Evolutionary conservation across 2,113 vertebrate genomes (phyloP).

Genomic region (Eonycteris spelaea): DNA sequence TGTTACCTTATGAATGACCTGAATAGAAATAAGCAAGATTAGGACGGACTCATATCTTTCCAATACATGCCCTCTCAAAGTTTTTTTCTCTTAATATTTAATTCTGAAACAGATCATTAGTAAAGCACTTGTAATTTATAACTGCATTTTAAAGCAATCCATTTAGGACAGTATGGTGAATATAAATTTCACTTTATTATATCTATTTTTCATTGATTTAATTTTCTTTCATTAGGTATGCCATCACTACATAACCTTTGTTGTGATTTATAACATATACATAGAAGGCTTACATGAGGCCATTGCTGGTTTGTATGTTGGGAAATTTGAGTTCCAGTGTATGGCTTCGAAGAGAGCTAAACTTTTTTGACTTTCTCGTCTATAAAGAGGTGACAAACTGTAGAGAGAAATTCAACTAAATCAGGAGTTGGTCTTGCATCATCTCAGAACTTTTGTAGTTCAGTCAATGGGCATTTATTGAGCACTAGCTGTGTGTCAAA

Average conservation of each 20-base stretch:
- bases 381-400: neutral
- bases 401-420: neutral
- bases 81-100: slow-evolving; percentile 39
- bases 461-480: neutral
- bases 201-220: slow-evolving; percentile 2
- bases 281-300: neutral
- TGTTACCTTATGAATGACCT: slow-evolving; percentile 46
- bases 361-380: slow-evolving; percentile 29
- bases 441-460: neutral
- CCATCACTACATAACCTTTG: neutral
- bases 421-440: neutral
- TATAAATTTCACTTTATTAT: neutral
- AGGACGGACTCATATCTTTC: slow-evolving; percentile 44
- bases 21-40: slow-evolving; percentile 34
- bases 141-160: neutral
- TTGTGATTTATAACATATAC: neutral
- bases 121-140: neutral
- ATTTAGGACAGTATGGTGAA: neutral
- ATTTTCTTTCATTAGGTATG: neutral
- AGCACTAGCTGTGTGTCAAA: neutral
- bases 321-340: neutral
- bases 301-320: neutral
- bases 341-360: slow-evolving; percentile 4
- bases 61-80: slow-evolving; percentile 41
- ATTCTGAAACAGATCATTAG: slow-evolving; percentile 18